A percentile compares a stretch with the other conserved stretches of the same genome.
Evolutionary conservation across 2,113 vertebrate species (phyloP).

Genomic region (Glaucomys volans): DNA sequence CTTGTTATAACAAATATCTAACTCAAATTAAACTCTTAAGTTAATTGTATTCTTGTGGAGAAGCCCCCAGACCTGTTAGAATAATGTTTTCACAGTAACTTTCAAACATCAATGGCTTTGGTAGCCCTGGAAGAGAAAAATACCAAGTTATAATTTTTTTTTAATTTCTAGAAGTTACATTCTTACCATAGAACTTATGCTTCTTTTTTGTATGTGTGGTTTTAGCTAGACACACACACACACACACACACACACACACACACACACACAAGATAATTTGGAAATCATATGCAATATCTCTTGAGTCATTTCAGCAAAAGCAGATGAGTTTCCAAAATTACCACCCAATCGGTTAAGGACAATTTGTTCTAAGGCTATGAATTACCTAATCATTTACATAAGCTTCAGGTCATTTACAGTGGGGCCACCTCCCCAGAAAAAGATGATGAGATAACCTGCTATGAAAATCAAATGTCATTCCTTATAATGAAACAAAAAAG

Average conservation of each 20-base stretch:
- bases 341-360: not conserved
- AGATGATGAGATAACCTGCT: not conserved
- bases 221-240: not conserved
- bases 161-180: slow-evolving; percentile 15
- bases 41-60: slow-evolving; percentile 24
- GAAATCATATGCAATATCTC: not conserved
- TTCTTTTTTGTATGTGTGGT: not conserved
- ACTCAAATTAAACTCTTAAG: slow-evolving; percentile 50
- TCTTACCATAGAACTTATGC: not conserved
- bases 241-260: not conserved
- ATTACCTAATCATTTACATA: not conserved
- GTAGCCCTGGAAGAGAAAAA: slow-evolving; percentile 3
- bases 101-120: not conserved
- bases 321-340: not conserved
- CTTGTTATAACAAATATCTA: slow-evolving; percentile 61
- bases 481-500: not conserved
- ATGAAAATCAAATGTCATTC: not conserved
- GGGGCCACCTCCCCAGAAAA: not conserved
- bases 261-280: not conserved
- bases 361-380: not conserved
- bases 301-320: slow-evolving; percentile 21
- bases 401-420: not conserved
- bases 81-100: slow-evolving; percentile 57
- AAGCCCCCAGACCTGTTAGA: not conserved
- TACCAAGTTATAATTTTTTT: not conserved